Evolutionary conservation across 1,140 invertebrate species (phyloP).

Genomic region (Leptinotarsa texana): DNA sequence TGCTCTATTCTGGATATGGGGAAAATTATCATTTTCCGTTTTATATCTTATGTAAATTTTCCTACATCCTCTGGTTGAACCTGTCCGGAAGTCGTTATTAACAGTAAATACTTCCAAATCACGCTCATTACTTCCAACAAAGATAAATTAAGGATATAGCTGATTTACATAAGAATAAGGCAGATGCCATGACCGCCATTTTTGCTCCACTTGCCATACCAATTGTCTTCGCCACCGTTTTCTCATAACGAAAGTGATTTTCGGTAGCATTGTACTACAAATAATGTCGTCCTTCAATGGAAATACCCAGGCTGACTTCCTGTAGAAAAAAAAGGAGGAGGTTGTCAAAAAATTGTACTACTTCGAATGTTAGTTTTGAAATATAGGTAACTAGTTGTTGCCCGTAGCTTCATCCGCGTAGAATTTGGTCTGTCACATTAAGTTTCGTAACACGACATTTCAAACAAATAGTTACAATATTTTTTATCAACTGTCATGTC

Average conservation of each 20-base stretch:
- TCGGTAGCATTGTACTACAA: not conserved
- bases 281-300: no score
- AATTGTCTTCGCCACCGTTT: not conserved
- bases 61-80: conserved; percentile 29
- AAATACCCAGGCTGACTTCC: no score
- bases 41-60: conserved; percentile 1
- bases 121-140: conserved; percentile 11
- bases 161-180: conserved; percentile 13
- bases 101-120: conserved; percentile 9
- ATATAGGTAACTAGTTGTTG: no score
- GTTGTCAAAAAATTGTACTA: no score
- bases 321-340: no score
- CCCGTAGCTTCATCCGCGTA: no score
- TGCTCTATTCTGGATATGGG: no score
- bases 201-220: conserved; percentile 5
- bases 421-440: no score
- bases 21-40: not conserved
- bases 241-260: not conserved
- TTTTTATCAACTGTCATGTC: no score
- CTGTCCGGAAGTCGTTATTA: conserved; percentile 13
- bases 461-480: no score
- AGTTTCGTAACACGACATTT: no score
- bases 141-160: conserved; percentile 16
- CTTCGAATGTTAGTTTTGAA: no score
- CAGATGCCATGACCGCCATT: not conserved